These are phyloP conservation scores for Vulpes ferrilata DNA, from an alignment of 2,113 vertebrate genomes.

Conservation along the genomic window DNA sequence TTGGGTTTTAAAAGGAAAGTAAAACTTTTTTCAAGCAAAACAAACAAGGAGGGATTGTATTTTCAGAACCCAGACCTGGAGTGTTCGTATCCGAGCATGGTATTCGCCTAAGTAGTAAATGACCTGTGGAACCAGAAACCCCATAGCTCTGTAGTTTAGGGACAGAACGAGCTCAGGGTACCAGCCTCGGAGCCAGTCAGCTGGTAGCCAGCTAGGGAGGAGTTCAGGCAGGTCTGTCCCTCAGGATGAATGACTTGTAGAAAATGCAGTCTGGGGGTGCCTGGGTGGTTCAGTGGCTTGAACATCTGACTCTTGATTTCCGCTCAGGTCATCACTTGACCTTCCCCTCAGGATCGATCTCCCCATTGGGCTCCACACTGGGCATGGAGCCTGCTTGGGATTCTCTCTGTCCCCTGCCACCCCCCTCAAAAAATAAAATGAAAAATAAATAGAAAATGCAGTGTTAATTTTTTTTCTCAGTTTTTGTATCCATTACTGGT, in stretches of 20 bases:
- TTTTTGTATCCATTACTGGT: background rate
- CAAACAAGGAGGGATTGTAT: background rate
- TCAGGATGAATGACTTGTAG: background rate
- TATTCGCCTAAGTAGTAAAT: background rate
- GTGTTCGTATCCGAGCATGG: background rate
- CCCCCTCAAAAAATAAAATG: background rate
- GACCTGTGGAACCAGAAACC: background rate
- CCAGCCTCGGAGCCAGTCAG: background rate
- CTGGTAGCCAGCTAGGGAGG: background rate
- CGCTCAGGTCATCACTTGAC: background rate
- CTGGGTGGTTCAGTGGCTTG: background rate
- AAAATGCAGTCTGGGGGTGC: background rate
- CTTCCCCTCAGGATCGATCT: background rate
- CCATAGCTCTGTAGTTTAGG: no score
- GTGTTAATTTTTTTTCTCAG: background rate
- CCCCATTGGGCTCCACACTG: background rate
- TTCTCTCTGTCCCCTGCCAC: background rate
- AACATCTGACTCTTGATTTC: background rate
- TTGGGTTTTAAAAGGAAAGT: slow-evolving; percentile 40
- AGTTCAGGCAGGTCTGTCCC: background rate
- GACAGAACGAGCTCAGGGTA: background rate
- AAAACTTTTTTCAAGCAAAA: background rate
- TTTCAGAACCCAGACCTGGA: background rate
- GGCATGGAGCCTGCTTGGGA: background rate
- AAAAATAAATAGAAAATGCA: background rate